Conservation (phyloP, 2,797 vertebrate genomes). For the Diceros bicornis region DNA sequence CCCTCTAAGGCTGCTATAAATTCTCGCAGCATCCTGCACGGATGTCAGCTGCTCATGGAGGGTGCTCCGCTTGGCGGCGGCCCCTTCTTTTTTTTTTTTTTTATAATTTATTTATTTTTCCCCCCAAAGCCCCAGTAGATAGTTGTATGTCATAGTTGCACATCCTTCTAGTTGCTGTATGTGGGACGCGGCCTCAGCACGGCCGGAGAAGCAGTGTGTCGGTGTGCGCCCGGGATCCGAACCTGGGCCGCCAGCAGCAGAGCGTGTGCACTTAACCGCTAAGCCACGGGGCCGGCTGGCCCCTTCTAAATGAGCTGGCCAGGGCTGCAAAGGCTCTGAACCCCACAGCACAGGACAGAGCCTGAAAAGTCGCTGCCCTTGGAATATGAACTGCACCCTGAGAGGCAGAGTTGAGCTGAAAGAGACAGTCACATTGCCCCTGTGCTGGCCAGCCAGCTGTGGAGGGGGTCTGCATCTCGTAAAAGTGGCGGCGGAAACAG, state of each 20-base stretch:
- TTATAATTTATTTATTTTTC: too few species aligned
- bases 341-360: background rate
- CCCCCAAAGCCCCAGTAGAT: too few species aligned
- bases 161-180: too few species aligned
- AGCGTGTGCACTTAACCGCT: too few species aligned
- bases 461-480: conserved; percentile 30
- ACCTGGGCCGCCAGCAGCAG: too few species aligned
- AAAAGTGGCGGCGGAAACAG: conserved; percentile 67
- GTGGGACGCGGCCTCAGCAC: too few species aligned
- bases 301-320: background rate
- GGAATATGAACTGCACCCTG: background rate
- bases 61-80: background rate
- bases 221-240: too few species aligned
- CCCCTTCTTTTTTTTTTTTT: too few species aligned
- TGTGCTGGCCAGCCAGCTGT: background rate
- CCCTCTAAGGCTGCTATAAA: conserved; percentile 36
- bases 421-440: background rate
- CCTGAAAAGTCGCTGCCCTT: background rate
- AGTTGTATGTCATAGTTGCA: too few species aligned
- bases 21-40: background rate
- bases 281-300: background rate
- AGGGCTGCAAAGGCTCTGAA: background rate
- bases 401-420: background rate
- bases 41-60: background rate
- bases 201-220: too few species aligned